Conservation (phyloP, 2,797 vertebrate genomes). For the Caiman crocodilus region DNA sequence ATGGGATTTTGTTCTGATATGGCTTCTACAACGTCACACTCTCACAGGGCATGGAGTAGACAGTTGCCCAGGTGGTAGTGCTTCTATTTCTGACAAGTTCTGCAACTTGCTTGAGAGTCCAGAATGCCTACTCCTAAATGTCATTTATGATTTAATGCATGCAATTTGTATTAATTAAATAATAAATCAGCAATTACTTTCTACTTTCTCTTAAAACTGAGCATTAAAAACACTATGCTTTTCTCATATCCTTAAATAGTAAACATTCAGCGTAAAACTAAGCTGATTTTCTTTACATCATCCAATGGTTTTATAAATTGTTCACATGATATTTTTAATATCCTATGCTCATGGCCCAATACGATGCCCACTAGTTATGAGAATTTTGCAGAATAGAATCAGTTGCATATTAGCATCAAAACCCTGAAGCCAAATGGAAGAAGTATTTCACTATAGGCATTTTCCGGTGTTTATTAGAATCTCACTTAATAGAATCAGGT, state of each 20-base stretch:
- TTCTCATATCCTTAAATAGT: conserved; percentile 33
- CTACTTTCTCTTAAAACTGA: not conserved
- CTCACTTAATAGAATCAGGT: too few relatives aligned
- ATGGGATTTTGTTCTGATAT: not conserved
- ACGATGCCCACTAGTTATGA: not conserved
- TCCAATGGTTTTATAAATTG: not conserved
- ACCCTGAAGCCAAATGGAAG: too few relatives aligned
- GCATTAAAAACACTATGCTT: conserved; percentile 1
- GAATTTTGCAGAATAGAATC: too few relatives aligned
- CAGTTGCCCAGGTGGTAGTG: not conserved
- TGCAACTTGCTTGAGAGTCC: not conserved
- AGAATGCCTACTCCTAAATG: not conserved
- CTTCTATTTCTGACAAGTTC: not conserved
- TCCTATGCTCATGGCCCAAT: not conserved
- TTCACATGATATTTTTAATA: not conserved
- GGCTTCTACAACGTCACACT: not conserved
- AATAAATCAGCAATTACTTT: not conserved
- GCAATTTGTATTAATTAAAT: not conserved
- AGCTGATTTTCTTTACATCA: not conserved
- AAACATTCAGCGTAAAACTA: conserved; percentile 18
- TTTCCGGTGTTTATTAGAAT: too few relatives aligned
- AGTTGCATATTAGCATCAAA: too few relatives aligned
- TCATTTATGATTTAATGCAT: conserved; percentile 31
- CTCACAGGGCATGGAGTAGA: not conserved
- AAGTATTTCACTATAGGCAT: too few relatives aligned